These are phyloP conservation scores for Panthera uncia DNA, from an alignment of 2,113 vertebrate genomes.

Conservation along the genomic window DNA sequence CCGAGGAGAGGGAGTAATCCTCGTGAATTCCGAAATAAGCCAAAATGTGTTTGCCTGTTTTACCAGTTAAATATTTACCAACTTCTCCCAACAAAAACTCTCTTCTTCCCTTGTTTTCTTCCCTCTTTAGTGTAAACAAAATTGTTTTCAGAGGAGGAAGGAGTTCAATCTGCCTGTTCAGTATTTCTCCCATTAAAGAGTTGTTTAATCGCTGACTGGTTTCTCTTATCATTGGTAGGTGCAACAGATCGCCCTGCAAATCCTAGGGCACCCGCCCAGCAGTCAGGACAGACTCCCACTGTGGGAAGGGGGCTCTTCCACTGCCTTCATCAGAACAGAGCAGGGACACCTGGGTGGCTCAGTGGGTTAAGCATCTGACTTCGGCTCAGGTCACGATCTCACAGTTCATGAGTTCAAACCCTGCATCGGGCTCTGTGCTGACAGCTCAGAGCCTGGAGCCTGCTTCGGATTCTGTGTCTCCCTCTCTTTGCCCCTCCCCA, in stretches of 20 bases:
- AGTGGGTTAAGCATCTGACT: too few species aligned
- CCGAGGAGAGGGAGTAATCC: not conserved
- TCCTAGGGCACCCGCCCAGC: fast-evolving
- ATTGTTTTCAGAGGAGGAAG: not conserved
- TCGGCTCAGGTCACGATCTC: too few species aligned
- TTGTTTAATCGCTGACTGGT: not conserved
- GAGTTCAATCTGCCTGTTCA: not conserved
- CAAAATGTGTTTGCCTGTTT: not conserved
- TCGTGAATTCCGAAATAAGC: not conserved
- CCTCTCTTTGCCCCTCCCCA: too few species aligned
- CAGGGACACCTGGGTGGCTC: too few species aligned
- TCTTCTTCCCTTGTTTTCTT: not conserved
- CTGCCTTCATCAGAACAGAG: fast-evolving
- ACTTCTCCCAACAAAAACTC: not conserved
- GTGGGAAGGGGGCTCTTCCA: fast-evolving
- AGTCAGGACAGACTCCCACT: fast-evolving
- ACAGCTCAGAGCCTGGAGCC: too few species aligned
- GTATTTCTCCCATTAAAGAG: not conserved
- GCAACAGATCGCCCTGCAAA: too few species aligned
- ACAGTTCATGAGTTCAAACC: too few species aligned
- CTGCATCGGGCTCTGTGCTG: too few species aligned
- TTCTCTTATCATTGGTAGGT: not conserved
- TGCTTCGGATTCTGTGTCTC: too few species aligned
- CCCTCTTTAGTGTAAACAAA: not conserved
- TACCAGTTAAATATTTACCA: not conserved